Evolutionary conservation across 2,797 vertebrate genomes (phyloP).

Genomic region (Falco berigora): DNA sequence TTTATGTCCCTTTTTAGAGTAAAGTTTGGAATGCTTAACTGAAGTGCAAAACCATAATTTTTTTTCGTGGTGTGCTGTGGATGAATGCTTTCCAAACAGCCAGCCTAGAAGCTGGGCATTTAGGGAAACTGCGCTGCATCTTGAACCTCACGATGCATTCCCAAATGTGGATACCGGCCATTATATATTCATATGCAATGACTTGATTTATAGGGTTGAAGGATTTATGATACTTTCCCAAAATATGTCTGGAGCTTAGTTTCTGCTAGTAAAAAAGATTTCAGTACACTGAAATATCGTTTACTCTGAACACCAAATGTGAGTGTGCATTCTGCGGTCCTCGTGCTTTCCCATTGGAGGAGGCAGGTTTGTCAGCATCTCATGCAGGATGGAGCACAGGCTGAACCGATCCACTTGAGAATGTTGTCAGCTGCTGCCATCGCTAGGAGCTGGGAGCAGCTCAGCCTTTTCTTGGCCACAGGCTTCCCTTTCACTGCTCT

Average conservation of each 20-base stretch:
- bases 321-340: neutral
- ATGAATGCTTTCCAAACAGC: neutral
- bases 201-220: neutral
- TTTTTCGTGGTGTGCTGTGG: neutral
- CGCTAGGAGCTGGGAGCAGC: neutral
- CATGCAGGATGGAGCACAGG: accelerated
- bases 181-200: neutral
- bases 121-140: neutral
- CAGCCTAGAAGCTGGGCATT: neutral
- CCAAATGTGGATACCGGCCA: neutral
- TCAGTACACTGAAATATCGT: neutral
- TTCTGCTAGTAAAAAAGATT: neutral
- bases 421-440: neutral
- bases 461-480: neutral
- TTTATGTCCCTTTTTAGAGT: neutral
- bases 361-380: neutral
- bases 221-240: neutral
- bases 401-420: neutral
- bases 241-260: neutral
- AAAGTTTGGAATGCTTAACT: neutral
- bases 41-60: neutral
- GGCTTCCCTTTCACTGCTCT: neutral
- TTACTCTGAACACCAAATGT: neutral
- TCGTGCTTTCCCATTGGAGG: neutral
- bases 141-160: neutral